Base-by-base conservation (phyloP, 2,888 invertebrate genomes). In the Thymelicus lineola region DNA sequence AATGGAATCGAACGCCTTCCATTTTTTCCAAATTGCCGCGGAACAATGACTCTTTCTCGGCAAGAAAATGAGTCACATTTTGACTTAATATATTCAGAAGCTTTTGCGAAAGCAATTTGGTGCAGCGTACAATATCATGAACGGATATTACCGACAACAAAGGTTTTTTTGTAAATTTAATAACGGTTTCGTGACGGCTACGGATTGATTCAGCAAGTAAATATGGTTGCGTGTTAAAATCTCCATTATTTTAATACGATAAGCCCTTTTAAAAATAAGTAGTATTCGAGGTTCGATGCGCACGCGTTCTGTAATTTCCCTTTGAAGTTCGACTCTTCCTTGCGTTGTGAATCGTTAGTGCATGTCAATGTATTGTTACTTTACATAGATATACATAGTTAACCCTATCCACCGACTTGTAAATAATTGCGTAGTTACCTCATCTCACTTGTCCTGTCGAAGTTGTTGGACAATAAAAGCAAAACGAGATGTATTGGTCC, bases 61-160 rank as follows among this genome's bases (percentile, higher is more conserved):
- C 61, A 68, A 75, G 78, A 80, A 81, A 83, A 80, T 77, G 76
- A 79, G 77, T 77, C 74, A 71, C 81, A 80, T 88, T 88, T 86
- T 86, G 86, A 85, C 86, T 85, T 86, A 86, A 85, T 87, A 86
- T 86, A 80, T 83, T 86, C 82, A 81, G 80, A 81, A 76, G 76
- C 81, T 79, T 85, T 87, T 78, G 78, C 79, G 78, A 78, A 76
- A 79, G 82, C 83, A 86, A 87, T 84, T 87, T 86, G 82, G 76
- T 72, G 80, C 80, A 77, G 76, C 71, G 73, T 74, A 53, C 53
- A 71, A 75, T 69, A 77, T 81, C 80, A 81, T 81, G 80, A 75
- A 75, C 80, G 75, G 79, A 84, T 82, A 84, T 84, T 84, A 82
- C 80, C 71, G 79, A 79, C 82, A 82, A 79, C 84, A 87, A 86